Evolutionary conservation across 2,888 invertebrate genomes (phyloP).

Genomic region (Thysanoteuthis rhombus): DNA sequence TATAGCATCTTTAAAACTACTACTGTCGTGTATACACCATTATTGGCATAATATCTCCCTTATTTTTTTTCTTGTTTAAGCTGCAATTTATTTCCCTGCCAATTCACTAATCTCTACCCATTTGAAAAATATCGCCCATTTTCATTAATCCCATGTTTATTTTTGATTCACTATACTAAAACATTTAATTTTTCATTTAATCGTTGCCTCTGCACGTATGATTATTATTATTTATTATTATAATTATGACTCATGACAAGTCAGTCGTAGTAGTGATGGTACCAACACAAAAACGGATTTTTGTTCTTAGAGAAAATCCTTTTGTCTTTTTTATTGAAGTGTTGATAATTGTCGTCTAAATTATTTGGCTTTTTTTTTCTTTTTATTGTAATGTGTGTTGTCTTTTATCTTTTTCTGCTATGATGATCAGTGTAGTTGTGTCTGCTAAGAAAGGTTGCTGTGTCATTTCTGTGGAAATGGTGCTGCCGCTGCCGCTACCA

Average conservation of each 20-base stretch:
- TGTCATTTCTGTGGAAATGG: not conserved
- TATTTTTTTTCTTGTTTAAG: too few species aligned
- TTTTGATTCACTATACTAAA: not conserved
- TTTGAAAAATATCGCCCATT: not conserved
- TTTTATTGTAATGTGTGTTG: not conserved
- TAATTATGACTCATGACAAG: conserved; percentile 12
- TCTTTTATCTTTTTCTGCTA: not conserved
- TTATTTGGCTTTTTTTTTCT: not conserved
- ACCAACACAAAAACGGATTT: not conserved
- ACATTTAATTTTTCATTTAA: not conserved
- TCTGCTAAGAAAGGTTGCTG: not conserved
- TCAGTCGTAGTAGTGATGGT: not conserved
- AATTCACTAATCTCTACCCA: too few species aligned
- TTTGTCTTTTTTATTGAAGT: not conserved
- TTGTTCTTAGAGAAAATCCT: not conserved
- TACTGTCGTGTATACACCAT: not conserved
- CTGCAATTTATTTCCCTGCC: too few species aligned
- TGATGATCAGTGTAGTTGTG: not conserved
- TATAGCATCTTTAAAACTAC: not conserved
- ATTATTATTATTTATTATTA: not conserved
- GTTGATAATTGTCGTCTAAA: not conserved
- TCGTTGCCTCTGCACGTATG: not conserved
- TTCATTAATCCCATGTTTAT: not conserved
- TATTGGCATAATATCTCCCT: too few species aligned
- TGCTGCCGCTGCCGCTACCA: not conserved